Evolutionary conservation across 1,140 invertebrate species (phyloP).

Genomic region (Orchestia grillus): DNA sequence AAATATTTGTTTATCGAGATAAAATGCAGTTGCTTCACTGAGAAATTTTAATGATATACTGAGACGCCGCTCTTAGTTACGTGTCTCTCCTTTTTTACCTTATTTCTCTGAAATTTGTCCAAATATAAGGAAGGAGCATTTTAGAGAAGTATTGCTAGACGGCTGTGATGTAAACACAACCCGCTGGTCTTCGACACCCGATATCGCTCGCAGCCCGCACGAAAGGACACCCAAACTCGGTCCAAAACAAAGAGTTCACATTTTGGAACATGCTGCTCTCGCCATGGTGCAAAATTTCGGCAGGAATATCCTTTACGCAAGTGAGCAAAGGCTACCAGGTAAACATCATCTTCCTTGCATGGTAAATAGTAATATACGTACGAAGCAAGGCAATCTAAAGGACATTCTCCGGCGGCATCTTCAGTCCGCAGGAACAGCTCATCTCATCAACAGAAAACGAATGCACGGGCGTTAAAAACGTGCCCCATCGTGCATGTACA

Average conservation of each 20-base stretch:
- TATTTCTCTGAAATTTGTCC: not conserved
- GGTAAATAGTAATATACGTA: not conserved
- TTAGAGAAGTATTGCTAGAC: not conserved
- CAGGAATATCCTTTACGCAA: not conserved
- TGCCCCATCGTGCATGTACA: too few relatives aligned
- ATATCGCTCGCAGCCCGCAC: not conserved
- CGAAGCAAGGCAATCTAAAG: not conserved
- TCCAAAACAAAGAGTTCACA: not conserved
- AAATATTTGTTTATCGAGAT: too few relatives aligned
- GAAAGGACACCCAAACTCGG: not conserved
- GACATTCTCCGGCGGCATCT: not conserved
- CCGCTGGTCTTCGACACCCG: not conserved
- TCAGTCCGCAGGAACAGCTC: not conserved
- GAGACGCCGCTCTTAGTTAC: not conserved
- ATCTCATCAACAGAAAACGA: not conserved
- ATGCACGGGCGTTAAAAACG: not conserved
- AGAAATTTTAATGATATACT: not conserved
- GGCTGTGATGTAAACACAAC: not conserved
- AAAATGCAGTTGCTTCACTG: too few relatives aligned
- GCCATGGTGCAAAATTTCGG: not conserved
- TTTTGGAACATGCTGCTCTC: not conserved
- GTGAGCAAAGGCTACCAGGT: not conserved
- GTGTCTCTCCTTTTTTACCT: not conserved
- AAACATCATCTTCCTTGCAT: not conserved
- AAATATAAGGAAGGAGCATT: not conserved